phyloP scores from a whole-genome alignment of 1,140 invertebrate genomes.

The Drosophila persimilis region DNA sequence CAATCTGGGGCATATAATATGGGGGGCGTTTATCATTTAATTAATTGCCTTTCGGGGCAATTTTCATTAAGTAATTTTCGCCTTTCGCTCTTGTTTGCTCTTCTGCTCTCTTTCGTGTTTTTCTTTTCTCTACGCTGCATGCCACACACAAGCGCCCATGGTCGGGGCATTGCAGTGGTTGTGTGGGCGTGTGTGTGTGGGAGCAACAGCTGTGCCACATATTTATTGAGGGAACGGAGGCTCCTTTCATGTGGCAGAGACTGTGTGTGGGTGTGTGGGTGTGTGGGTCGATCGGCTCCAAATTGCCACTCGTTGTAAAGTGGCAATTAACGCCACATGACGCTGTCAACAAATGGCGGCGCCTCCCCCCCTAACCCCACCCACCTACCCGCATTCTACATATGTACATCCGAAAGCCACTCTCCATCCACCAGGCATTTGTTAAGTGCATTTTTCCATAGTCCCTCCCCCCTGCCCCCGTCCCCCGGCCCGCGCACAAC shows the following conservation, averaged over 20 bases:
- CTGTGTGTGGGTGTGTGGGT: slow-evolving; percentile 2
- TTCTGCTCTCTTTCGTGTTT: neutral
- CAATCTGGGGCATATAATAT: slow-evolving; percentile 52
- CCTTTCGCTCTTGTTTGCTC: slow-evolving; percentile 31
- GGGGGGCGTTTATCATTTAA: slow-evolving; percentile 65
- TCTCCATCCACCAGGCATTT: slow-evolving; percentile 21
- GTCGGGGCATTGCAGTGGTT: too few species aligned
- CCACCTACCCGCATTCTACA: too few species aligned
- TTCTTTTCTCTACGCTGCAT: slow-evolving; percentile 29
- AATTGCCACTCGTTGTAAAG: slow-evolving; percentile 66
- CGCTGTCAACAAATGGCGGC: slow-evolving; percentile 58
- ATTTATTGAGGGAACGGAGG: neutral
- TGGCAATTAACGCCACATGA: slow-evolving; percentile 66
- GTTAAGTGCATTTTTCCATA: slow-evolving; percentile 54
- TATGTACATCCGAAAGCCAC: too few species aligned
- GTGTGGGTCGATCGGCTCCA: slow-evolving; percentile 49
- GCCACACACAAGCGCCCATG: neutral
- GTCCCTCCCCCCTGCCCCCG: neutral
- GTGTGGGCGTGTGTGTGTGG: neutral
- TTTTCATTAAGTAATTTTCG: slow-evolving; percentile 64
- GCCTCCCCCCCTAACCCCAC: too few species aligned
- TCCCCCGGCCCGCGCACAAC: too few species aligned
- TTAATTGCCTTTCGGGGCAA: slow-evolving; percentile 63
- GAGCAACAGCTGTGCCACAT: slow-evolving; percentile 36
- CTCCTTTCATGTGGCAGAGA: neutral